Evolutionary conservation across 2,888 invertebrate genomes (phyloP).

Genomic region (Cylloceria caligata): DNA sequence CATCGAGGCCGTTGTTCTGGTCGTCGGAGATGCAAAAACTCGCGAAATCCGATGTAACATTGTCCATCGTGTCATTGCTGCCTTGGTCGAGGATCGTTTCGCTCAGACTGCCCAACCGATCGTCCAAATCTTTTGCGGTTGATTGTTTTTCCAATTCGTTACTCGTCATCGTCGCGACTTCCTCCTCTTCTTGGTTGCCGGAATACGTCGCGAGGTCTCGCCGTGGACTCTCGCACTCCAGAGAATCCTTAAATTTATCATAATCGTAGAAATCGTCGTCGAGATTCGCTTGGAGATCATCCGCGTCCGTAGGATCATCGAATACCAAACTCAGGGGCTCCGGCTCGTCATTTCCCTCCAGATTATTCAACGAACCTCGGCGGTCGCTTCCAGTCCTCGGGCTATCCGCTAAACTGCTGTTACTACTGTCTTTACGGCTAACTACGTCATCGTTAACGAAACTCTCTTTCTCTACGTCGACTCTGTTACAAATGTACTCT

Average conservation of each 20-base stretch:
- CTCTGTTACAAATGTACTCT: constrained; percentile 42
- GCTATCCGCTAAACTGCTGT: constrained; percentile 79
- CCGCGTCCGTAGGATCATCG: constrained; percentile 78
- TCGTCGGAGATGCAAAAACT: constrained; percentile 67
- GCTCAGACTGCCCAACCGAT: constrained; percentile 17
- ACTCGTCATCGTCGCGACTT: constrained; percentile 33
- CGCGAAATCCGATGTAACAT: constrained; percentile 64
- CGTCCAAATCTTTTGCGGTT: constrained; percentile 23
- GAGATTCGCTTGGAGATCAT: constrained; percentile 73
- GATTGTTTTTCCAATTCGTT: constrained; percentile 21
- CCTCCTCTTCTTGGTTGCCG: neutral
- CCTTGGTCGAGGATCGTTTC: constrained; percentile 53
- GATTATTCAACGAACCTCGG: constrained; percentile 74
- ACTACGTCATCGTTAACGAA: constrained; percentile 73
- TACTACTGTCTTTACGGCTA: constrained; percentile 78
- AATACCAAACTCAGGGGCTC: constrained; percentile 80
- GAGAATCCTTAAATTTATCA: constrained; percentile 75
- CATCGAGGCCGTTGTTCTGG: constrained; percentile 46
- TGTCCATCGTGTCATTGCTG: constrained; percentile 55
- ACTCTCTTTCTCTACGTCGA: constrained; percentile 61
- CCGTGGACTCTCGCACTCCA: constrained; percentile 68
- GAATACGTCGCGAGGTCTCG: constrained; percentile 1
- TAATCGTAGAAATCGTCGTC: constrained; percentile 80
- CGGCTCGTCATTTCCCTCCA: constrained; percentile 76
- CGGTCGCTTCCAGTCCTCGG: constrained; percentile 75